phyloP scores from a whole-genome alignment of 2,797 vertebrate species.

The Lutjanus argentimaculatus region DNA sequence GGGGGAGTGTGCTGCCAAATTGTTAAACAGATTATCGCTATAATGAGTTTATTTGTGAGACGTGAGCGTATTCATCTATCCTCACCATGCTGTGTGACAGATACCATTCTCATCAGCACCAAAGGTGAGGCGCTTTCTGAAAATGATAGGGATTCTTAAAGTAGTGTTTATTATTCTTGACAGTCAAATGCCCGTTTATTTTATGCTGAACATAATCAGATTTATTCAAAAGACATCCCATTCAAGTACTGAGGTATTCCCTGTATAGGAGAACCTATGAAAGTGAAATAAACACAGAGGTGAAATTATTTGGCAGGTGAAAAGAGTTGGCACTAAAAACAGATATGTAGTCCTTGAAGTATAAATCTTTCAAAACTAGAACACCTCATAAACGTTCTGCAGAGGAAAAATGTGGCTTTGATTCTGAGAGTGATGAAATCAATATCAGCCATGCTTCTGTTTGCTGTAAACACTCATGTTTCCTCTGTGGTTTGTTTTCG shows the following conservation, averaged over 20 bases:
- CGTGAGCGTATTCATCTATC: conserved; percentile 67
- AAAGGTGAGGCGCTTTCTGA: conserved; percentile 29
- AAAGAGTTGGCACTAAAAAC: conserved; percentile 28
- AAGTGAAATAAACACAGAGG: conserved; percentile 36
- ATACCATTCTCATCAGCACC: conserved; percentile 47
- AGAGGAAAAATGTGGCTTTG: conserved; percentile 22
- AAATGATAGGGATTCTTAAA: conserved; percentile 26
- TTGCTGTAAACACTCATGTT: conserved; percentile 47
- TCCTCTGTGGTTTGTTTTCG: conserved; percentile 54
- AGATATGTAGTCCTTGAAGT: conserved; percentile 14
- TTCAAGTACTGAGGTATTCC: conserved; percentile 9
- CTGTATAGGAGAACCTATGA: neutral
- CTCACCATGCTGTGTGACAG: conserved; percentile 32
- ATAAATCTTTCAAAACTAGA: conserved; percentile 33
- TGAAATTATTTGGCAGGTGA: conserved; percentile 31
- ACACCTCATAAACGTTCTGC: conserved; percentile 9
- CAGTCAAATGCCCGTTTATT: conserved; percentile 29
- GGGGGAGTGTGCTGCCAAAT: conserved; percentile 63
- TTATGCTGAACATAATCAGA: conserved; percentile 45
- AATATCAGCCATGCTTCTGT: conserved; percentile 40
- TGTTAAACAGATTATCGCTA: conserved; percentile 77
- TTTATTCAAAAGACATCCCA: conserved; percentile 23
- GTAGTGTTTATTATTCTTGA: conserved; percentile 49
- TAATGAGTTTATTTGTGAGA: conserved; percentile 84
- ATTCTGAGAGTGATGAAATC: conserved; percentile 39